Base-by-base conservation (phyloP, 2,113 vertebrate species). In the Zingel zingel region DNA sequence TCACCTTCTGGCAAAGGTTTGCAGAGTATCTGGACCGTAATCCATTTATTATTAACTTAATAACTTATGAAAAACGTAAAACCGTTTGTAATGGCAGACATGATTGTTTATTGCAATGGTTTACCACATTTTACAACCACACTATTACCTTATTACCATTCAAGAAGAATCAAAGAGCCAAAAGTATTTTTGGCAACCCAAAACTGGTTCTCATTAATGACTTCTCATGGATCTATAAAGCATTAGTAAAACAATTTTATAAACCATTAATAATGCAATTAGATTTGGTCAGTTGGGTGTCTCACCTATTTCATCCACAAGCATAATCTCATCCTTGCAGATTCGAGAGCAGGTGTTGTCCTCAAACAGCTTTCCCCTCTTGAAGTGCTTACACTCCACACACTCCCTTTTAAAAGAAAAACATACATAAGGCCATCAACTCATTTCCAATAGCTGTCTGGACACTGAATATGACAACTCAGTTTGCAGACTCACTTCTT, bases 311-410 rank as follows among this genome's bases (percentile, higher is more conserved):
- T 97, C 96, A 65, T 96, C 92, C 88, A 99, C 97, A 0, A 87
- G 89, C 74, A 92, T 77, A 0, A 99, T 98, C 82, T 99, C 97
- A 0, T 99, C 98, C 0, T 97, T 96, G 92, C 98, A 99, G 89
- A 97, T 96, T 8, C 93, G 96, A 88, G 67, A 94, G 84, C 98
- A 99, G 81, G 94, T 94, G 21, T 96, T 95, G 74, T 97, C 94
- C 0, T 97, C 90, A n/a, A 89, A 88, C 27, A 98, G 95, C 23
- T 1, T 84, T 10, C 98, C 98, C 13, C 97, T 95, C 59, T 97
- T 93, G 83, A 98, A 99, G 88, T 98, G 97, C 87, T 97, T 98
- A 89, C 98, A 99, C 85, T 99, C 98, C 82, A 99, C 98, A 1
- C 98, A 99, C 1, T 97, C 96, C 90, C 98, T 99, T 88, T 15